Evolutionary conservation across 2,797 vertebrate genomes (phyloP), one percentile per base, ranked within the genome.

Genomic region (Simalia tracyae): DNA sequence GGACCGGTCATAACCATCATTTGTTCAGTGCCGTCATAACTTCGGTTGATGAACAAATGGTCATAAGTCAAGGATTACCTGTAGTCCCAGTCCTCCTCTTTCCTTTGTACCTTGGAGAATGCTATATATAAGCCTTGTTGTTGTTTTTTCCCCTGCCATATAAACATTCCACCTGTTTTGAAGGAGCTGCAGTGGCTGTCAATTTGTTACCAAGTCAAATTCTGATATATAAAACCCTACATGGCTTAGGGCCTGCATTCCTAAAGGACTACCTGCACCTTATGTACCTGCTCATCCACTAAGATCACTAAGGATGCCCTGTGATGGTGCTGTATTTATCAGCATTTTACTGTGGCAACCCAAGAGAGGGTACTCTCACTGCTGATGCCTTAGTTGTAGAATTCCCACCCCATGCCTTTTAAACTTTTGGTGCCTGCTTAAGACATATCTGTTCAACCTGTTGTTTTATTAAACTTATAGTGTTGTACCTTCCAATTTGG

Each of bases 111-210:
- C 72, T 42, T 76, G 31, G 36, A 76, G 17, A 76, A 9, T 9
- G 17, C 22, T 42, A 76, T 76, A 76, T 42, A 42, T 7, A 76
- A 19, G 15, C 7, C 36, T 22, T 15, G 0, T 36, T 36, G 2
- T 36, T 36, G 0, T 2, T 14, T 4, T 5, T 11, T 6, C 4
- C n/a, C 5, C 2, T 26, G n/a, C 3, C 64, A 42, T 9, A 6
- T 22, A 10, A 76, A 42, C 17, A 42, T 76, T 76, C 19, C 1
- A 4, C 3, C 31, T 42, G 31, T 72, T 76, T 76, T 76, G 36
- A 76, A 76, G 19, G 68, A 76, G 31, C 7, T 22, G 36, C 8
- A 76, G 36, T 42, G 42, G 36, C 36, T 76, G 8, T 24, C 19
- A 76, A 76, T 76, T 42, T 76, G 72, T 3, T 7, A 54, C 50